Evolutionary conservation across 2,113 vertebrate species (phyloP), one percentile per base, ranked within the genome.

Genomic region (Dicaeum eximium): DNA sequence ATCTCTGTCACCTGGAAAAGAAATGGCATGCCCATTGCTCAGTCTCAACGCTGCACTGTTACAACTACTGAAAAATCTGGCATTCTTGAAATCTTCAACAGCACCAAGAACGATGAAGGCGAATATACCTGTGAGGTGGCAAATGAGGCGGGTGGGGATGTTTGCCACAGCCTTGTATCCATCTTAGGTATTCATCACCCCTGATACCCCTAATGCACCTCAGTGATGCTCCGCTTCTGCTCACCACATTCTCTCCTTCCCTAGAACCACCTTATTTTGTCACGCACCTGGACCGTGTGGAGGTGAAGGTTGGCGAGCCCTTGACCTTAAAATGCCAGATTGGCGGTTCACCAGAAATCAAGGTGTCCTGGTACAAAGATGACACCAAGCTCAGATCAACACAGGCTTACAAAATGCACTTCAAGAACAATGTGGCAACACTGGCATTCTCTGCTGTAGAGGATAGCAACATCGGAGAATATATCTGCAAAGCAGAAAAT

Each of bases 301-400:
- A 99, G 87, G 99, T 99, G 95, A 98, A 98, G 12, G 65, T 98
- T 35, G 99, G 99, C 28, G 98, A 99, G 57, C 98, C 98, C 22
- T 96, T 98, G 88, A 98, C 98, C 95, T 98, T 99, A 73, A 99
- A 98, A 96, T 99, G 99, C 91, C 98, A 99, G 96, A 98, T 99
- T 31, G 98, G 97, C 4, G 99, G 99, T 75, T 99, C 99, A 1
- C 99, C 99, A 86, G 99, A 99, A 97, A 99, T 99, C 88, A 99
- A 99, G 93, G 98, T 99, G 94, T 98, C 99, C 69, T 99, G 99
- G 99, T 99, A 99, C 95, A 99, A 99, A 97, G 99, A 98, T 5
- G 99, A 99, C 75, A 99, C 99, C 35, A 99, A 99, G 87, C 98
- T 99, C 64, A 98, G 99, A 65, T 99, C 99, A 61, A 99, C 98